A percentile compares a stretch with the other conserved stretches of the same genome.
Evolutionary conservation across 2,888 invertebrate genomes (phyloP).

Genomic region (Sialis lutaria): DNA sequence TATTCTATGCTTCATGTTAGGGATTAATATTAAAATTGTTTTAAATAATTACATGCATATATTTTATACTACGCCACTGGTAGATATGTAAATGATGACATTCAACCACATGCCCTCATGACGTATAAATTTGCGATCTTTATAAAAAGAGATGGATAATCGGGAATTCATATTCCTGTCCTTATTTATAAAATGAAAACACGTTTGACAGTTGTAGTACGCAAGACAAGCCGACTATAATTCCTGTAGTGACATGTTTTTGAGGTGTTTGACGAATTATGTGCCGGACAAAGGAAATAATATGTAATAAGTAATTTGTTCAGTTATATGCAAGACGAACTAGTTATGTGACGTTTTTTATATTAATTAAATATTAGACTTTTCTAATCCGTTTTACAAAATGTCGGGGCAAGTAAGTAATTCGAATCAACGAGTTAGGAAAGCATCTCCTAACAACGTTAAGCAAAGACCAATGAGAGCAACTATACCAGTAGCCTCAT

Average conservation of each 20-base stretch:
- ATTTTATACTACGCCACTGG: no score
- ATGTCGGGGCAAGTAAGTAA: slow-evolving; percentile 22
- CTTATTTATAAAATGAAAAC: no score
- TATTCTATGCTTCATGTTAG: no score
- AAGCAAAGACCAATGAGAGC: slow-evolving; percentile 57
- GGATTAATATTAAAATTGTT: no score
- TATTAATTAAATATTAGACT: background rate
- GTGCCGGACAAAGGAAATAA: background rate
- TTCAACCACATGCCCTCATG: no score
- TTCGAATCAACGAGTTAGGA: slow-evolving; percentile 30
- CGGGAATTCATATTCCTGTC: no score
- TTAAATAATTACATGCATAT: no score
- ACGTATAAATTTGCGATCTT: no score
- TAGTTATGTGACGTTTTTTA: background rate
- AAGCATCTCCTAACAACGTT: slow-evolving; percentile 46
- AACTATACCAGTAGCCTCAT: slow-evolving; percentile 56
- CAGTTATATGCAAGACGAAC: background rate
- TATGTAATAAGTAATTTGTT: background rate
- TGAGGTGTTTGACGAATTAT: background rate
- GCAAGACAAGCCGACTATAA: background rate
- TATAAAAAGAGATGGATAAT: no score
- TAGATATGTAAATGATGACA: no score
- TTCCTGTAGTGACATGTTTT: background rate
- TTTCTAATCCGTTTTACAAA: slow-evolving; percentile 1
- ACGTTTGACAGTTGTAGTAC: background rate